These are phyloP conservation scores for Okapia johnstoni DNA, from an alignment of 2,113 vertebrate species.

Conservation along the genomic window DNA sequence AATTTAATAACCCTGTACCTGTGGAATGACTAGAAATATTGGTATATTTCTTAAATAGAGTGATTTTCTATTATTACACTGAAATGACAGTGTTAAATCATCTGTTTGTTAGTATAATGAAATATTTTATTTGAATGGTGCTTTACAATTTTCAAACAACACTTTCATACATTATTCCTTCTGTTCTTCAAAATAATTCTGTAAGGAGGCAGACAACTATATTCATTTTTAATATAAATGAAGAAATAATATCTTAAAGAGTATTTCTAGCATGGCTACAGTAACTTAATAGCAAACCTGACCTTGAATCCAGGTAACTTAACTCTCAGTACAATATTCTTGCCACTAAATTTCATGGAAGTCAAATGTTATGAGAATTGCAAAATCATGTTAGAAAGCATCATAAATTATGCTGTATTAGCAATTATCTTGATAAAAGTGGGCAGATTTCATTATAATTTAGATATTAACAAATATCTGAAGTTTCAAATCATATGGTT, in stretches of 20 bases:
- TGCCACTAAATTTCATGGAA: not conserved
- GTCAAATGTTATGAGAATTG: not conserved
- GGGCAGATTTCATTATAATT: not conserved
- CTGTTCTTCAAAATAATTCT: not conserved
- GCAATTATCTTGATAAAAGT: not conserved
- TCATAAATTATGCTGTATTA: not conserved
- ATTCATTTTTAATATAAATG: not conserved
- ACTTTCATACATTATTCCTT: not conserved
- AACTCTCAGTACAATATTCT: not conserved
- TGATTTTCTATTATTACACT: not conserved
- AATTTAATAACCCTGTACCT: not conserved
- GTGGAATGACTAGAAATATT: not conserved
- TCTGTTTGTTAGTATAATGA: not conserved
- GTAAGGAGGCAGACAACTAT: not conserved
- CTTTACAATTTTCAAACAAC: not conserved
- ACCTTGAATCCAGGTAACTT: not conserved
- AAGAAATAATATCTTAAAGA: not conserved
- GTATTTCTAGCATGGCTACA: not conserved
- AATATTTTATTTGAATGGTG: not conserved
- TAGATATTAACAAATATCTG: not conserved
- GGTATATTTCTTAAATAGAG: not conserved
- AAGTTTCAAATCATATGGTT: not conserved
- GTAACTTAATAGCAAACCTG: not conserved
- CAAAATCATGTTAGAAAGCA: not conserved
- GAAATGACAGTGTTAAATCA: conserved; percentile 12